Evolutionary conservation across 2,888 invertebrate genomes (phyloP).

Genomic region (Folsomia manolachei): DNA sequence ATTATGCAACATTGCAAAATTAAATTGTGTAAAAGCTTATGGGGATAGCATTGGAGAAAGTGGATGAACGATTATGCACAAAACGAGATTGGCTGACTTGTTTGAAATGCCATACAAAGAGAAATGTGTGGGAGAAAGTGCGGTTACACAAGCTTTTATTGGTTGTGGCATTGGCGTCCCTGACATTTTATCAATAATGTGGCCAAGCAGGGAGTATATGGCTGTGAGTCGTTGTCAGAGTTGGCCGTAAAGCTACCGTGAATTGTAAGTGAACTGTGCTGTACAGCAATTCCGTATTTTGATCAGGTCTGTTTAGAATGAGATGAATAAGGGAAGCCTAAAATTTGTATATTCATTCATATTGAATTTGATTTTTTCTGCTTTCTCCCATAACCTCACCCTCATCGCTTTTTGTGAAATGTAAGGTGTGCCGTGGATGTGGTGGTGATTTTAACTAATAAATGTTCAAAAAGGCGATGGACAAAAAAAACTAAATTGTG

Average conservation of each 20-base stretch:
- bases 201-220: neutral
- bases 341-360: neutral
- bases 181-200: slow-evolving; percentile 29
- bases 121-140: neutral
- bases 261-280: too few relatives aligned
- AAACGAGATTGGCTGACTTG: neutral
- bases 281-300: too few relatives aligned
- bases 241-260: too few relatives aligned
- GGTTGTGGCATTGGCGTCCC: too few relatives aligned
- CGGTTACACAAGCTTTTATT: slow-evolving; percentile 19
- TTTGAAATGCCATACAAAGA: neutral
- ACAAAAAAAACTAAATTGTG: neutral
- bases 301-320: too few relatives aligned
- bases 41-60: too few relatives aligned
- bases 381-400: neutral
- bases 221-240: neutral
- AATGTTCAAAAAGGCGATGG: neutral
- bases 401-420: neutral
- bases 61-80: slow-evolving; percentile 10
- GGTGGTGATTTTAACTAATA: neutral
- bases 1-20: too few relatives aligned
- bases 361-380: neutral
- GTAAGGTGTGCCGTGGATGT: neutral
- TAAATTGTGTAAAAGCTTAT: too few relatives aligned
- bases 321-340: too few relatives aligned